Conservation (phyloP, 2,888 invertebrate species). For the Leptinotarsa haldemani region DNA sequence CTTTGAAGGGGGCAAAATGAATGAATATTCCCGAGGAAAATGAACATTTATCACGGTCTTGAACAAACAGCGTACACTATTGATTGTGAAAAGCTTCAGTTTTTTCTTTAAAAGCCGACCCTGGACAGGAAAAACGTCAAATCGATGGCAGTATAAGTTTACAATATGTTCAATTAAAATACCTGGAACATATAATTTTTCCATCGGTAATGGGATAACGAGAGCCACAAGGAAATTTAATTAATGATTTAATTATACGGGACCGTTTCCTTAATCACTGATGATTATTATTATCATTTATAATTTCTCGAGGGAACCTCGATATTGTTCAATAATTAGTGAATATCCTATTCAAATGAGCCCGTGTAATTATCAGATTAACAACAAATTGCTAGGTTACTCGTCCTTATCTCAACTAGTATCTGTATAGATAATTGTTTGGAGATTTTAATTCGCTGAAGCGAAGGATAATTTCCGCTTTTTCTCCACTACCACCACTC, state of each 20-base stretch:
- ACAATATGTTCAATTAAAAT: constrained; percentile 27
- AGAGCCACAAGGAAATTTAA: constrained; percentile 14
- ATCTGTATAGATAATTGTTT: constrained; percentile 6
- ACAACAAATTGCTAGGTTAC: constrained; percentile 9
- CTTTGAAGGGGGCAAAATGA: too few relatives aligned
- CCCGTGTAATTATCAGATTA: constrained; percentile 17
- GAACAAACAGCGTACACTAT: too few relatives aligned
- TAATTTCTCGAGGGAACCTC: constrained; percentile 10
- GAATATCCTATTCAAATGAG: constrained; percentile 16
- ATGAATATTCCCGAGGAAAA: too few relatives aligned
- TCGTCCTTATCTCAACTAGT: not conserved
- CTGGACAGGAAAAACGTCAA: not conserved
- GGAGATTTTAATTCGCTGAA: not conserved
- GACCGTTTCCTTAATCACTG: constrained; percentile 6
- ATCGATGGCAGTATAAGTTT: constrained; percentile 22
- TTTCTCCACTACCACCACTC: not conserved
- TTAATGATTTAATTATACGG: constrained; percentile 22
- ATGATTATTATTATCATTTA: constrained; percentile 21
- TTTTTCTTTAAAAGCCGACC: not conserved
- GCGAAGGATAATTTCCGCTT: not conserved
- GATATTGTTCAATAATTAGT: constrained; percentile 14
- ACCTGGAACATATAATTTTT: constrained; percentile 28
- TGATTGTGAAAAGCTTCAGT: too few relatives aligned
- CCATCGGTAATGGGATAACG: constrained; percentile 19
- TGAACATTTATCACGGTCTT: too few relatives aligned